phyloP scores from a whole-genome alignment of 1,140 invertebrate species.

The Atopsyche davidsoni region DNA sequence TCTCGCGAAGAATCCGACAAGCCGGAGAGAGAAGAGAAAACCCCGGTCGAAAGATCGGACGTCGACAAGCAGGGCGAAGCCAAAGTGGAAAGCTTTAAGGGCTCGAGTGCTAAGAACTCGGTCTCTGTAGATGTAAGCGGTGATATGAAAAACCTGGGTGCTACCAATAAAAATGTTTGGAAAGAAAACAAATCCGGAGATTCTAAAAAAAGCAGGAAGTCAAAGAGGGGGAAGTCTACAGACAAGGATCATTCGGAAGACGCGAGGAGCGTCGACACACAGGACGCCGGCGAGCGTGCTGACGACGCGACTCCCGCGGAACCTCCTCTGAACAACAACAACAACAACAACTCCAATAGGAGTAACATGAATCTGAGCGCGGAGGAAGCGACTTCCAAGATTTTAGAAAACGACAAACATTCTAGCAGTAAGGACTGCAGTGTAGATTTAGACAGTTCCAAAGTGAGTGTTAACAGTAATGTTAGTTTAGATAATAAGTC shows the following conservation, averaged over 20 bases:
- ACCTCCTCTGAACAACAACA: neutral
- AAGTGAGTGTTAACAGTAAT: constrained; percentile 8
- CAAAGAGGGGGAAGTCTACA: too few species aligned
- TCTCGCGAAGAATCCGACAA: constrained; percentile 4
- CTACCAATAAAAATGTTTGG: constrained; percentile 4
- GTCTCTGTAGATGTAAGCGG: constrained; percentile 9
- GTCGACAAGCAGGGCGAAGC: neutral
- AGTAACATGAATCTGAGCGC: constrained; percentile 5
- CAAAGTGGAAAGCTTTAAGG: constrained; percentile 14
- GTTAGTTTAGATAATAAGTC: constrained; percentile 10
- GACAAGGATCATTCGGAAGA: neutral
- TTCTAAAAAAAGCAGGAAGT: neutral
- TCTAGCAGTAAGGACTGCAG: too few species aligned
- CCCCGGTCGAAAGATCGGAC: neutral
- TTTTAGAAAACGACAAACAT: too few species aligned
- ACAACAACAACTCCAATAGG: constrained; percentile 1
- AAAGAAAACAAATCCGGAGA: neutral
- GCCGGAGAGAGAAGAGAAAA: neutral
- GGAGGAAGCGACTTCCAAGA: neutral
- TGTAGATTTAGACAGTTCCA: constrained; percentile 10
- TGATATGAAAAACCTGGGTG: constrained; percentile 15
- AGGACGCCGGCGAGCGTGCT: too few species aligned
- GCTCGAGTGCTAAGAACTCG: constrained; percentile 10
- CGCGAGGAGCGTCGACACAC: neutral
- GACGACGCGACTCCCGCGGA: too few species aligned